A percentile compares a stretch with the other conserved stretches of the same genome.
phyloP scores from a whole-genome alignment of 2,113 vertebrate species.

The Lethenteron reissneri region DNA sequence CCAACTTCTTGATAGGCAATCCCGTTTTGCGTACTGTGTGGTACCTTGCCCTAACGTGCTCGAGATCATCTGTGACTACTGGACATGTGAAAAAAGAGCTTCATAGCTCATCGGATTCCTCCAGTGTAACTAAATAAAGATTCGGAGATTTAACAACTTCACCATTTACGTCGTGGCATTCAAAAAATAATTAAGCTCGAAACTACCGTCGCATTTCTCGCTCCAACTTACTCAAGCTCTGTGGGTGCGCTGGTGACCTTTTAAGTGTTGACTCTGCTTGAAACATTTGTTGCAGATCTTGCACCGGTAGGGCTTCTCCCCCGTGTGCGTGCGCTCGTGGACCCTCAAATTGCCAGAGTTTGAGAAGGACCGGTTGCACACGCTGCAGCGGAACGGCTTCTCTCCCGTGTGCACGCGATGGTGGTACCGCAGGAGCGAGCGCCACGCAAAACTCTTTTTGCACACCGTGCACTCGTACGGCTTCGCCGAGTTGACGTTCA shows the following conservation, averaged over 20 bases:
- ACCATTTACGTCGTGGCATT: too few species aligned
- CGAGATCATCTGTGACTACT: too few species aligned
- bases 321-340: constrained; percentile 3
- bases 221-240: not conserved
- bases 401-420: constrained; percentile 2
- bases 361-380: not conserved
- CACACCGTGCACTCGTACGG: not conserved
- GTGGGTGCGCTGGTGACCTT: not conserved
- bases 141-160: too few species aligned
- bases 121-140: too few species aligned
- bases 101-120: too few species aligned
- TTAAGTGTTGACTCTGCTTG: not conserved
- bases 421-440: not conserved
- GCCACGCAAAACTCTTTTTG: not conserved
- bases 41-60: too few species aligned
- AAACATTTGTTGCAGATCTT: not conserved
- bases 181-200: too few species aligned
- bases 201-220: too few species aligned
- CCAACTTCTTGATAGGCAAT: too few species aligned
- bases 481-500: not conserved
- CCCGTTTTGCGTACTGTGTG: too few species aligned
- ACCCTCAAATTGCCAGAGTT: not conserved
- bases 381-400: not conserved
- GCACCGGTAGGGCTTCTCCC: constrained; percentile 5
- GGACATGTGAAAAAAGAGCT: too few species aligned